These are phyloP conservation scores for Dunckerocampus dactyliophorus DNA, from an alignment of 2,113 vertebrate species.

Conservation along the genomic window DNA sequence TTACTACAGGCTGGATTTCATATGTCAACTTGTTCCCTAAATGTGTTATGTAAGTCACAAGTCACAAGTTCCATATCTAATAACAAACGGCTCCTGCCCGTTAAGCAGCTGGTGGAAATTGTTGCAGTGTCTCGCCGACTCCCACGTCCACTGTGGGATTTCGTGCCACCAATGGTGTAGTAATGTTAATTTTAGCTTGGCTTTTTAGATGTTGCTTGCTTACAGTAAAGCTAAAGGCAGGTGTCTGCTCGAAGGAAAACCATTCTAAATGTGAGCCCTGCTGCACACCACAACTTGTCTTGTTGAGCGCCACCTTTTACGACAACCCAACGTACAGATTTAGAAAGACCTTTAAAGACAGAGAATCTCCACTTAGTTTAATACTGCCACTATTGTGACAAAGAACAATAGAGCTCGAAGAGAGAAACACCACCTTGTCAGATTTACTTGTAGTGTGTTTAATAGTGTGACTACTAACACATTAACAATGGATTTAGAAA, in stretches of 20 bases:
- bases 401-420: too few relatives aligned
- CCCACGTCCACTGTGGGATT: not conserved
- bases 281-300: too few relatives aligned
- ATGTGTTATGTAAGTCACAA: not conserved
- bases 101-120: constrained; percentile 7
- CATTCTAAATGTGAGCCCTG: not conserved
- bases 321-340: too few relatives aligned
- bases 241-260: not conserved
- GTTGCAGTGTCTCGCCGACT: not conserved
- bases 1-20: not conserved
- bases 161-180: not conserved
- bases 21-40: not conserved
- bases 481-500: not conserved
- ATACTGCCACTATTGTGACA: too few relatives aligned
- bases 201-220: not conserved
- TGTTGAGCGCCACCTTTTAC: too few relatives aligned
- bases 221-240: constrained; percentile 18
- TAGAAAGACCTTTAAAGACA: too few relatives aligned
- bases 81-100: not conserved
- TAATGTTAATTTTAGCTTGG: constrained; percentile 10
- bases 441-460: too few relatives aligned
- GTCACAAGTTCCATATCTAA: not conserved
- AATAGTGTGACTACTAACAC: too few relatives aligned
- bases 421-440: too few relatives aligned
- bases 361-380: too few relatives aligned